phyloP scores from a whole-genome alignment of 1,140 invertebrate genomes.

The Magallana angulata region DNA sequence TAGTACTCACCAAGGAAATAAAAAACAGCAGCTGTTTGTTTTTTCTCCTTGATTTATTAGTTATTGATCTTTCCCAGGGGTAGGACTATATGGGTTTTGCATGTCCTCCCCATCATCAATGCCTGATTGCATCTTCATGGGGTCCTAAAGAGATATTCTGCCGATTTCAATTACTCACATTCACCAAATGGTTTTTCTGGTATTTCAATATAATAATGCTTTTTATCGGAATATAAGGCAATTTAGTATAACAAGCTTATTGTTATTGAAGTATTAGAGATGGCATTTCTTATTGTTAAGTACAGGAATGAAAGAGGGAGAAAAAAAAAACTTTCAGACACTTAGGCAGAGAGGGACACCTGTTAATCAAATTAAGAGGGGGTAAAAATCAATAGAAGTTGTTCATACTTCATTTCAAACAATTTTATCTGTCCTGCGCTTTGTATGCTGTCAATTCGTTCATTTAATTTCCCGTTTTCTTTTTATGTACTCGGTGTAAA shows the following conservation, averaged over 20 bases:
- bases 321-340: background rate
- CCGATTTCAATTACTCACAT: slow-evolving; percentile 28
- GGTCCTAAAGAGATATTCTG: slow-evolving; percentile 33
- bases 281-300: slow-evolving; percentile 31
- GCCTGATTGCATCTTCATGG: slow-evolving; percentile 28
- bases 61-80: slow-evolving; percentile 34
- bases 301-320: background rate
- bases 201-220: slow-evolving; percentile 14
- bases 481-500: background rate
- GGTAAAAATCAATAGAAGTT: background rate
- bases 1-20: background rate
- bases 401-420: background rate
- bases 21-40: slow-evolving; percentile 17
- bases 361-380: background rate
- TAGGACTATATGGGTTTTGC: slow-evolving; percentile 22
- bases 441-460: background rate
- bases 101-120: slow-evolving; percentile 29
- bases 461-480: background rate
- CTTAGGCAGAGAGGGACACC: background rate
- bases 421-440: background rate
- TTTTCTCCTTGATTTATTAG: slow-evolving; percentile 20
- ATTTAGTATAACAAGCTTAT: slow-evolving; percentile 24
- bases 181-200: background rate
- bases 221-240: slow-evolving; percentile 24
- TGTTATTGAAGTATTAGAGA: background rate